phyloP scores from a whole-genome alignment of 2,113 vertebrate species.

The Euleptes europaea region DNA sequence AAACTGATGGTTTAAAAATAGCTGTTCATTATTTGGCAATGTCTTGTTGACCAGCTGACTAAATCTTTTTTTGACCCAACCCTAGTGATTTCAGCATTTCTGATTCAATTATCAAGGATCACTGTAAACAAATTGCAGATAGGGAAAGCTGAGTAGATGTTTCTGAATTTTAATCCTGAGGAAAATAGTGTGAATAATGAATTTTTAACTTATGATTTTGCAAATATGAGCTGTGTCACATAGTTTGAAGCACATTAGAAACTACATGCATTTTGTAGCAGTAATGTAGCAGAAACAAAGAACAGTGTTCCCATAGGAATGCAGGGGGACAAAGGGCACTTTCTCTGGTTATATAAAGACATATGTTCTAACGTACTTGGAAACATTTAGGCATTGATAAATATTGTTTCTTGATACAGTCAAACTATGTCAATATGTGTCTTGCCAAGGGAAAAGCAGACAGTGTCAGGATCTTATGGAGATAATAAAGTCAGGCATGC shows the following conservation, averaged over 20 bases:
- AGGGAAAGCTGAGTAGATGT: not conserved
- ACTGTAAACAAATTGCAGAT: not conserved
- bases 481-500: not conserved
- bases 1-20: too few relatives aligned
- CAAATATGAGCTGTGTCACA: not conserved
- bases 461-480: not conserved
- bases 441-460: not conserved
- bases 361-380: not conserved
- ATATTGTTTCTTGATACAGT: not conserved
- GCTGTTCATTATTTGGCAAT: too few relatives aligned
- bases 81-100: not conserved
- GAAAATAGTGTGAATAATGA: rapidly evolving
- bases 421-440: not conserved
- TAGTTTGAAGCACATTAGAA: not conserved
- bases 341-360: not conserved
- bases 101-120: not conserved
- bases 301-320: not conserved
- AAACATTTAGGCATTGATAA: not conserved
- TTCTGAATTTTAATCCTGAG: not conserved
- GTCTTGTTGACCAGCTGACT: too few relatives aligned
- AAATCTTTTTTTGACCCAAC: too few relatives aligned
- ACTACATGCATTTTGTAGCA: not conserved
- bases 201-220: not conserved
- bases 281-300: not conserved
- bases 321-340: not conserved